Evolutionary conservation across 2,888 invertebrate genomes (phyloP), one percentile per base, ranked within the genome.

Genomic region (Diarsia dahlii): DNA sequence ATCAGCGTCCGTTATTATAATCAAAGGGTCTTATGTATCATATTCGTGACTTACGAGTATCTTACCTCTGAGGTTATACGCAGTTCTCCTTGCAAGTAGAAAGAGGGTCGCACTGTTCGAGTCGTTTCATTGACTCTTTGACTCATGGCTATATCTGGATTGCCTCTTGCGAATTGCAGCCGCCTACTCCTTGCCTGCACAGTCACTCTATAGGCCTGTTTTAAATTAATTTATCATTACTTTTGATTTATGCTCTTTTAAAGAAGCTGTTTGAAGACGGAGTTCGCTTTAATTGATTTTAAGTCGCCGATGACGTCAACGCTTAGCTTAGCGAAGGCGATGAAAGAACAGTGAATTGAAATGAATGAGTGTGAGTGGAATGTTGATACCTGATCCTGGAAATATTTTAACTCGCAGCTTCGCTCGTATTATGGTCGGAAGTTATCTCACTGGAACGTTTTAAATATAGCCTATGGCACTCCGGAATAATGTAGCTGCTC

Each of bases 71-170:
- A 60, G 48, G 66, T 76, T 72, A 73, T 69, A 76, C 48, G 70
- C 74, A 80, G 78, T 60, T 85, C 80, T 86, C 78, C 78, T 85
- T 84, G 82, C 72, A 60, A 80, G 84, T 84, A 85, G 86, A 87
- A 87, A 89, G 87, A 85, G 82, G 87, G 84, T 89, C 88, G 84
- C 78, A 81, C 81, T 76, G 85, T 84, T 86, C 84, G 82, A 86
- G 84, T 75, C 71, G 81, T 81, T 87, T 91, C 92, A 92, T 89
- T 93, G 94, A 79, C 64, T 74, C 80, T 91, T 89, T 94, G 94
- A 84, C 64, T 71, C 86, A 94, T 85, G 76, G 84, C 91, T 94
- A 93, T 90, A 93, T 93, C 89, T 89, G 92, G 91, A 89, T 78
- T 79, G 87, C 81, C 82, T 89, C 76, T 88, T 86, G 82, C 82